Evolutionary conservation across 2,797 vertebrate genomes (phyloP).

Genomic region (Gymnothorax reevesii): DNA sequence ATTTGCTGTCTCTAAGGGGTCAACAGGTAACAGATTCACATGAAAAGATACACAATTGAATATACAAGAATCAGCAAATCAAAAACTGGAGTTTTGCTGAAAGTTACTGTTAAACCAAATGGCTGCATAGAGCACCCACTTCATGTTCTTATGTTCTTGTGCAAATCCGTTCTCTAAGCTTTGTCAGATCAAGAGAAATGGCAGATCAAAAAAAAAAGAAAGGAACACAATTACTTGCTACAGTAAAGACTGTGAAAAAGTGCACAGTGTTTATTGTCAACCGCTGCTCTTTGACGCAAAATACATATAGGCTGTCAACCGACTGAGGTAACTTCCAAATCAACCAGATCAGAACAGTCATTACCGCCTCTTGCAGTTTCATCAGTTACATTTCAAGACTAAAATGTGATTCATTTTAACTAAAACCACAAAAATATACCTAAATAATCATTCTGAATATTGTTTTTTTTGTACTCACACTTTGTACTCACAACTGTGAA

Average conservation of each 20-base stretch:
- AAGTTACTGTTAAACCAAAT: not conserved
- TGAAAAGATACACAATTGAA: not conserved
- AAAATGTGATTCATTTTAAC: too few relatives aligned
- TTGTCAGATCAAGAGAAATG: not conserved
- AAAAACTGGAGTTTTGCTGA: not conserved
- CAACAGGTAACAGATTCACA: not conserved
- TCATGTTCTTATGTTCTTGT: not conserved
- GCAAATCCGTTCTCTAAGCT: not conserved
- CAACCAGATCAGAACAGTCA: constrained; percentile 1
- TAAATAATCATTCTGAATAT: not conserved
- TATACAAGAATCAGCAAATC: not conserved
- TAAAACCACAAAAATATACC: too few relatives aligned
- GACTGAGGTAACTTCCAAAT: not conserved
- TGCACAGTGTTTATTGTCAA: not conserved
- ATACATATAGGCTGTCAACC: not conserved
- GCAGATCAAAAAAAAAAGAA: not conserved
- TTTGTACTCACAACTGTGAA: not conserved
- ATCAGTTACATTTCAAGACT: constrained; percentile 20
- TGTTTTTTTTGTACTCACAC: not conserved
- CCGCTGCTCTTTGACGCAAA: not conserved
- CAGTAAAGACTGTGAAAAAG: not conserved
- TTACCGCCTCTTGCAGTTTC: not conserved
- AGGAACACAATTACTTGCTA: not conserved
- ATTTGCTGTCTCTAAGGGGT: too few relatives aligned
- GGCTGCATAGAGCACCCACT: not conserved